Evolutionary conservation across 2,888 invertebrate genomes (phyloP), one percentile per base, ranked within the genome.

Genomic region (Drosophila lutescens): DNA sequence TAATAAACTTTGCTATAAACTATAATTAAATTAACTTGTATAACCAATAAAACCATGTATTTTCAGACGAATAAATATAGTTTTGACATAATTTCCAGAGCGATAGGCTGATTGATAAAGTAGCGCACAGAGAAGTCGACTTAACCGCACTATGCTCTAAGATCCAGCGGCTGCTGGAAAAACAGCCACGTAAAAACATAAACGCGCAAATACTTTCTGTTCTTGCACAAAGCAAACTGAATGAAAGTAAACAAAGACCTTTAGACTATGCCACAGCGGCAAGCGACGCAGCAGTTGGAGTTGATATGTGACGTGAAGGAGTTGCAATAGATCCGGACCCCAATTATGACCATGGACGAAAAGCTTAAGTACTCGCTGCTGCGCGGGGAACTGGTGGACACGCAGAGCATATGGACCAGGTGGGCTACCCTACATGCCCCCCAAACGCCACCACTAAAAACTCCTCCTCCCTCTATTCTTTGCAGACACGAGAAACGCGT

Each of bases 401-500:
- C 88, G 30, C 90, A 91, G 78, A 90, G 88, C 71, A 80, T 92
- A 57, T 92, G 92, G 92, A 92, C 91, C 53, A 90, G 92, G 41
- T 63, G 10, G 9, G 32, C 6, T 13, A 17, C 20, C 20, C 20
- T 20, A 20, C 20, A 20, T 20, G 20, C 20, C 20, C 20, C 20
- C 20, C 4, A 20, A 0, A 20, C 20, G 3, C 20, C 2, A 5
- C 1, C 5, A 10, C 15, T 32, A 15, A 32, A 0, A 17, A 32
- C 13, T 15, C 12, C 10, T 30, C 30, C 10, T 30, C 17, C 1
- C 4, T 30, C 15, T 2, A 10, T 5, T 47, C 15, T 7, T 32
- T 89, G 13, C 70, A 94, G 93, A 70, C 91, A 91, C 74, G 94
- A 94, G 75, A 93, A 93, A 63, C 91, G 93, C 76, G 91, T 93